Evolutionary conservation across 2,888 invertebrate species (phyloP).

Genomic region (Prosapia bicincta): DNA sequence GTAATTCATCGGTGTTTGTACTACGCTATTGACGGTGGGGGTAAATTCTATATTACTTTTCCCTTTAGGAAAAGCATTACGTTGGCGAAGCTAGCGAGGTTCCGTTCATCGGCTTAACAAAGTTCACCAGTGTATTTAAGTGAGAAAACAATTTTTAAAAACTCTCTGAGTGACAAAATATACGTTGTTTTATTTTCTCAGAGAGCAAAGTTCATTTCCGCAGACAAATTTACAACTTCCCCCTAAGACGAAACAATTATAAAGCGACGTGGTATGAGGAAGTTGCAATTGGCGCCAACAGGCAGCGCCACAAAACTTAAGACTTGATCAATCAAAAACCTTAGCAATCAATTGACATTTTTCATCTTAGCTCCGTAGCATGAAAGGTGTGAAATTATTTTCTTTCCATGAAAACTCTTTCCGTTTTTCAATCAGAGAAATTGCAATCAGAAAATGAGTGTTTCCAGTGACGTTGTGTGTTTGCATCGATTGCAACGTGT

Average conservation of each 20-base stretch:
- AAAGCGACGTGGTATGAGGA: not conserved
- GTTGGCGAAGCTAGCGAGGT: no score
- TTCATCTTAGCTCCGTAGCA: not conserved
- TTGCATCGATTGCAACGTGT: not conserved
- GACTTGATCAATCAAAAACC: not conserved
- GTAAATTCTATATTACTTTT: no score
- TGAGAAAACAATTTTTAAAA: no score
- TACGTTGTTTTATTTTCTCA: no score
- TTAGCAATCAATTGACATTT: not conserved
- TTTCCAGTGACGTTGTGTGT: not conserved
- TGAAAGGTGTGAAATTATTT: conserved; percentile 2
- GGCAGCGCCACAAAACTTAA: not conserved
- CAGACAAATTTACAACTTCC: not conserved
- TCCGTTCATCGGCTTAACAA: no score
- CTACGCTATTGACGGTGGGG: no score
- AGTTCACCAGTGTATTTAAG: no score
- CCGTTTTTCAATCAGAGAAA: not conserved
- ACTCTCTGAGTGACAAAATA: no score
- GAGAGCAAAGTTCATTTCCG: not conserved
- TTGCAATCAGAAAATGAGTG: not conserved
- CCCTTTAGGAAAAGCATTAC: no score
- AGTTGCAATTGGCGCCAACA: not conserved
- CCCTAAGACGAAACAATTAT: not conserved
- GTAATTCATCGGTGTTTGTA: no score
- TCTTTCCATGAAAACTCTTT: not conserved